Evolutionary conservation across 2,113 vertebrate genomes (phyloP).

Genomic region (Nycticebus coucang): DNA sequence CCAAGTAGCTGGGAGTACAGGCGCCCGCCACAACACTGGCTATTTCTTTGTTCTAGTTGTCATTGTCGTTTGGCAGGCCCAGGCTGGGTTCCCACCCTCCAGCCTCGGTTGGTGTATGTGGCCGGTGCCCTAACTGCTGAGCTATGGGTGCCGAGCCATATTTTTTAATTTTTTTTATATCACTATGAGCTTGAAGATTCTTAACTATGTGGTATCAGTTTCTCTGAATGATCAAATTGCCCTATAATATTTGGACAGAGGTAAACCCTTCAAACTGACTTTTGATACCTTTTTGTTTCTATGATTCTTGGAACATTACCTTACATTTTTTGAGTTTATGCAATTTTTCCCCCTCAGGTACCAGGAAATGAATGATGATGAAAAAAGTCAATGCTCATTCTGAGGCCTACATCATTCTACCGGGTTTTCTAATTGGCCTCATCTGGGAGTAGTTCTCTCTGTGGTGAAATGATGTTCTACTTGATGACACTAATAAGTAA

Average conservation of each 20-base stretch:
- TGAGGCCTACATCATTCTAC: conserved; percentile 34
- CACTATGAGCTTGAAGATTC: not conserved
- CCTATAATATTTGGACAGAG: not conserved
- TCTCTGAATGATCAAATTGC: not conserved
- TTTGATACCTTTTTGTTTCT: not conserved
- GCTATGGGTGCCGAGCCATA: no score
- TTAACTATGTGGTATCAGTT: no score
- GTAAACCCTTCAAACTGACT: not conserved
- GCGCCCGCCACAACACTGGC: no score
- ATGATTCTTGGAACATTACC: not conserved
- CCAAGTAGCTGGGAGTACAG: no score
- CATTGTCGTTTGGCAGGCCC: no score
- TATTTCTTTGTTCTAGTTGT: no score
- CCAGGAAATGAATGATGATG: not conserved
- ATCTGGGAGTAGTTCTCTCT: not conserved
- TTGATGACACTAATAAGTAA: no score
- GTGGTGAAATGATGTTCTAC: no score
- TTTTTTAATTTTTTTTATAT: not conserved
- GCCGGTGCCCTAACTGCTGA: no score
- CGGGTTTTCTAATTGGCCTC: conserved; percentile 51
- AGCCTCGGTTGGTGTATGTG: no score
- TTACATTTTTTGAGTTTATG: not conserved
- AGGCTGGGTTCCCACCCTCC: no score
- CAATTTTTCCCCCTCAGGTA: not conserved
- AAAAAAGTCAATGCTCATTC: not conserved